Percentiles rank a stretch among this genome's conserved stretches.
Conservation (phyloP, 1,140 invertebrate species). For the Pectinophora gossypiella region DNA sequence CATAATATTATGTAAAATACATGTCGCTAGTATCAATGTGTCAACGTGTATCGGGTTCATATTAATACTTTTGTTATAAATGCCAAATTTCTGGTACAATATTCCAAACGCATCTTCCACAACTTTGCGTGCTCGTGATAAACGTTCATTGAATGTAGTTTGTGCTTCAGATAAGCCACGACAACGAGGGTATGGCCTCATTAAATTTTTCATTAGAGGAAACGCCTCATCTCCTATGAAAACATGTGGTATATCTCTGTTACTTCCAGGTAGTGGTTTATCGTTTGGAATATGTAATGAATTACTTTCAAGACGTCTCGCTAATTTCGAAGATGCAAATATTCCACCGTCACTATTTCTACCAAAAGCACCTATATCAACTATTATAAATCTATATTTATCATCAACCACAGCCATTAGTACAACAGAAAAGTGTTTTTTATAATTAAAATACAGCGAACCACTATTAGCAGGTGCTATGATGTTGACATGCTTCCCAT, state of each 20-base stretch:
- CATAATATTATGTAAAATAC: too few relatives aligned
- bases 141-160: conserved; percentile 56
- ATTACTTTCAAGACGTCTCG: conserved; percentile 13
- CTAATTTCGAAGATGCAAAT: conserved; percentile 29
- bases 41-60: too few relatives aligned
- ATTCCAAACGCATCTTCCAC: conserved; percentile 68
- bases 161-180: conserved; percentile 14
- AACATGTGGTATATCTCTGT: conserved; percentile 27
- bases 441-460: conserved; percentile 60
- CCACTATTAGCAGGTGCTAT: conserved; percentile 39
- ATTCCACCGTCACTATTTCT: conserved; percentile 37
- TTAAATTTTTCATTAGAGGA: conserved; percentile 33
- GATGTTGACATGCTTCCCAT: conserved; percentile 57
- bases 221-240: conserved; percentile 64
- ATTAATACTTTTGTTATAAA: conserved; percentile 23
- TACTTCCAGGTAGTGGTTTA: conserved; percentile 21
- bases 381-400: conserved; percentile 43
- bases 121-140: conserved; percentile 46
- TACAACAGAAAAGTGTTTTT: conserved; percentile 43
- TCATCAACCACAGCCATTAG: conserved; percentile 50
- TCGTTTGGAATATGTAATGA: conserved; percentile 16
- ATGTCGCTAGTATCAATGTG: too few relatives aligned
- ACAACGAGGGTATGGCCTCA: conserved; percentile 39
- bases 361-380: conserved; percentile 44
- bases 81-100: conserved; percentile 26